Base-by-base conservation (phyloP, 2,888 invertebrate genomes). In the Nephrocerus scutellatus region DNA sequence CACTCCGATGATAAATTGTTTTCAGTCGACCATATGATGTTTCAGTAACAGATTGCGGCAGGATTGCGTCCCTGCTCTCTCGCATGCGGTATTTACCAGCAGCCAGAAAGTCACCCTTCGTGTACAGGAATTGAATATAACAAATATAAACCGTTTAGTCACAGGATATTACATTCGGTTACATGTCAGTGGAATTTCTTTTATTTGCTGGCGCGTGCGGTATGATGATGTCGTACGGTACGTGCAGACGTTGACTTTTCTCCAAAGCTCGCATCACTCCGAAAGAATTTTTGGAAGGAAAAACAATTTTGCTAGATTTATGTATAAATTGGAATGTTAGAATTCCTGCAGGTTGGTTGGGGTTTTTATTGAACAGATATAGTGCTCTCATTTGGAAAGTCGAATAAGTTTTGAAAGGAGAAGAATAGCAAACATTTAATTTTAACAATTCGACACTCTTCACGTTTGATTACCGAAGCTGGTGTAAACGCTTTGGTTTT, bases 71-170 rank as follows among this genome's bases (percentile, higher is more conserved):
- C 6, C 13, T 16, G 10, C 10, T 16, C 20, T 19, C 7, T 25
- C n/a, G n/a, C n/a, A 25, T 14, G 29, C 13, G 29, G 8, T 16
- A 29, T 18, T n/a, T 12, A 30, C 32, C 14, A 43, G 10, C 33
- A 39, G 46, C 31, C 37, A 47, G 48, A 48, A 56, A 55, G 50
- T 52, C 53, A 59, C 54, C 56, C 54, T 47, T 48, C 59, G 54
- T 53, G 54, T 54, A 57, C 49, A 51, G 52, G 55, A 56, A 60
- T 57, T 62, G 61, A 64, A 60, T 55, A 54, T 56, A 59, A 62
- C 62, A 64, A 59, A 60, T 57, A 62, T 65, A 66, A 66, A 66
- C 62, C 66, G 65, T 66, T 66, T 66, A 66, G 66, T 66, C 64
- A 66, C 66, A 66, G 67, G 65, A 66, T 66, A 66, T 66, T 66